These are phyloP conservation scores for Stenoptilia bipunctidactyla DNA, from an alignment of 2,888 invertebrate genomes.

Conservation along the genomic window DNA sequence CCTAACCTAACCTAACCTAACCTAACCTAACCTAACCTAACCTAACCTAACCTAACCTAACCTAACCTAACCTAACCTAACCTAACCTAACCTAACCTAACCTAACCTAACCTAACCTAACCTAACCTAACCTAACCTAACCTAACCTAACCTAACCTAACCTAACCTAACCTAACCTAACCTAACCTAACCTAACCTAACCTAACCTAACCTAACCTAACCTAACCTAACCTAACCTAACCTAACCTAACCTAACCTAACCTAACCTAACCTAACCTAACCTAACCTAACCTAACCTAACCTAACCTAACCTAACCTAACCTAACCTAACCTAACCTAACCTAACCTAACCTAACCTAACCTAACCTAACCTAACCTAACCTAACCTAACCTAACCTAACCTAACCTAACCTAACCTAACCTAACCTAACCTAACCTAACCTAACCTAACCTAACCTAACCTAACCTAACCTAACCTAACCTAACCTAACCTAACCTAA, in stretches of 20 bases:
- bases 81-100: conserved; percentile 15
- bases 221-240: conserved; percentile 17
- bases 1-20: conserved; percentile 1
- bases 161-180: conserved; percentile 19
- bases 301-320: conserved; percentile 19
- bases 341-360: conserved; percentile 19
- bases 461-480: conserved; percentile 17
- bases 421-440: conserved; percentile 9
- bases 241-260: conserved; percentile 16
- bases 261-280: conserved; percentile 15
- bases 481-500: conserved; percentile 17
- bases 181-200: conserved; percentile 19
- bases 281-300: conserved; percentile 18
- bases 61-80: conserved; percentile 17
- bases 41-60: conserved; percentile 17
- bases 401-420: conserved; percentile 12
- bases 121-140: conserved; percentile 18
- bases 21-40: conserved; percentile 12
- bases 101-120: conserved; percentile 15
- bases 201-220: conserved; percentile 18
- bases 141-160: conserved; percentile 16
- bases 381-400: conserved; percentile 13
- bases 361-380: conserved; percentile 19
- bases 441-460: conserved; percentile 16
- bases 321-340: conserved; percentile 19